Evolutionary conservation across 2,113 vertebrate species (phyloP).

Genomic region (Porphyrio hochstetteri): DNA sequence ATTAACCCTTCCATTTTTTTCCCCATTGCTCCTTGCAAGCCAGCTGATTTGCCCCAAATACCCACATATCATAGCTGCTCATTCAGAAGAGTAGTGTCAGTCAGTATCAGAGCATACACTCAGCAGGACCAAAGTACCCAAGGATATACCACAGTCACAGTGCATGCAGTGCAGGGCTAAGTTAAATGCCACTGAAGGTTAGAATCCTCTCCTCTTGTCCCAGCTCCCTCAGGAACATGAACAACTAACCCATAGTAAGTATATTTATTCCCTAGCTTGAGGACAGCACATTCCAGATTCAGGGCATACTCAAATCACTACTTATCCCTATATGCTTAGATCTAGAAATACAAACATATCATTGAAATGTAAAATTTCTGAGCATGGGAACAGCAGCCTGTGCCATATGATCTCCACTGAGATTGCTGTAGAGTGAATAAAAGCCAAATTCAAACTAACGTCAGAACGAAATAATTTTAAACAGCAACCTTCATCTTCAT

Average conservation of each 20-base stretch:
- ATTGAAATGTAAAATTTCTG: slow-evolving; percentile 45
- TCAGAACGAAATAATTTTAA: slow-evolving; percentile 48
- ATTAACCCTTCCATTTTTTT: not conserved
- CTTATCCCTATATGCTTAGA: slow-evolving; percentile 21
- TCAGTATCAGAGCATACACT: not conserved
- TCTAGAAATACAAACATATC: slow-evolving; percentile 20
- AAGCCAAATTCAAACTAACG: slow-evolving; percentile 34
- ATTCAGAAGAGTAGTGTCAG: not conserved
- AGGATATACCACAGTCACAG: not conserved
- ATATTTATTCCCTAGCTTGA: not conserved
- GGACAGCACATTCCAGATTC: slow-evolving; percentile 5
- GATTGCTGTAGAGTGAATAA: slow-evolving; percentile 35
- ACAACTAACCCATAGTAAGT: not conserved
- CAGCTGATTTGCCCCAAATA: not conserved
- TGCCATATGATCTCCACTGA: slow-evolving; percentile 30
- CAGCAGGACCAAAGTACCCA: not conserved
- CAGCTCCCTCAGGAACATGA: not conserved
- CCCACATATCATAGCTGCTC: not conserved
- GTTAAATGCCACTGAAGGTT: not conserved
- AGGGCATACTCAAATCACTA: not conserved
- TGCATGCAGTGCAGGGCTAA: not conserved
- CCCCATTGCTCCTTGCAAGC: not conserved
- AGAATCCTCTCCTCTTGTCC: not conserved
- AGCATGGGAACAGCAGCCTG: not conserved
- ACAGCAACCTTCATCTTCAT: slow-evolving; percentile 28